Percentiles rank a stretch among this genome's conserved stretches.
These are phyloP conservation scores for Euspilapteryx auroguttella DNA, from an alignment of 2,888 invertebrate genomes.

Conservation along the genomic window DNA sequence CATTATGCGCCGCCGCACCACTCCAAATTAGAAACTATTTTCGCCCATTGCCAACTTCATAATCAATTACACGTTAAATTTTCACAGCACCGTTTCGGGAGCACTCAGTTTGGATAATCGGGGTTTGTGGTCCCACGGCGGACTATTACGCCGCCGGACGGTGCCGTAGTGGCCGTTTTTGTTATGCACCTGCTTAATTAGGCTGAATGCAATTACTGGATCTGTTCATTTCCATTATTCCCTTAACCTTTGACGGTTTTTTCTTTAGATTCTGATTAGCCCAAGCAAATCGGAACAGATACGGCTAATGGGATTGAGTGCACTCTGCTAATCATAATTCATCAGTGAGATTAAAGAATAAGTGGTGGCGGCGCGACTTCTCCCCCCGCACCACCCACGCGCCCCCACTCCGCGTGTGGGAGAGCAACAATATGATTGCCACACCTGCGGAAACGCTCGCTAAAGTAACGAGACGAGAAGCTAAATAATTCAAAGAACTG, in stretches of 20 bases:
- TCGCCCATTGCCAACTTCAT: conserved; percentile 57
- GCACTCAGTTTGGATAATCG: conserved; percentile 52
- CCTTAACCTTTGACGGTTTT: too few relatives aligned
- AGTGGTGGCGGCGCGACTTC: conserved; percentile 31
- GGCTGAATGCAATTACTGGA: background rate
- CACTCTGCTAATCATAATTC: conserved; percentile 60
- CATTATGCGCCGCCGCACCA: conserved; percentile 43
- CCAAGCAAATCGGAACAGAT: too few relatives aligned
- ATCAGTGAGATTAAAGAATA: conserved; percentile 60
- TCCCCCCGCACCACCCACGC: conserved; percentile 13
- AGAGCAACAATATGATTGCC: conserved; percentile 55
- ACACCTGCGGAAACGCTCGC: conserved; percentile 56
- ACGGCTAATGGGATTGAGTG: conserved; percentile 55
- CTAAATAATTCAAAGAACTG: conserved; percentile 52
- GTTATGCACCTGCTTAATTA: background rate
- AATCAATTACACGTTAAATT: conserved; percentile 58
- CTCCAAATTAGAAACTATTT: conserved; percentile 59
- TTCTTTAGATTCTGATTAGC: conserved; percentile 3
- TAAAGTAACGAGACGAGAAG: conserved; percentile 53
- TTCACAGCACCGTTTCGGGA: conserved; percentile 50
- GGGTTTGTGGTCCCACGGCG: conserved; percentile 58
- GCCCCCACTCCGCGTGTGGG: conserved; percentile 16
- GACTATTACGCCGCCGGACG: conserved; percentile 37
- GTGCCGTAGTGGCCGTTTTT: conserved; percentile 12
- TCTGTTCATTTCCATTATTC: too few relatives aligned